Evolutionary conservation across 2,113 vertebrate species (phyloP).

Genomic region (Asarcornis scutulata): DNA sequence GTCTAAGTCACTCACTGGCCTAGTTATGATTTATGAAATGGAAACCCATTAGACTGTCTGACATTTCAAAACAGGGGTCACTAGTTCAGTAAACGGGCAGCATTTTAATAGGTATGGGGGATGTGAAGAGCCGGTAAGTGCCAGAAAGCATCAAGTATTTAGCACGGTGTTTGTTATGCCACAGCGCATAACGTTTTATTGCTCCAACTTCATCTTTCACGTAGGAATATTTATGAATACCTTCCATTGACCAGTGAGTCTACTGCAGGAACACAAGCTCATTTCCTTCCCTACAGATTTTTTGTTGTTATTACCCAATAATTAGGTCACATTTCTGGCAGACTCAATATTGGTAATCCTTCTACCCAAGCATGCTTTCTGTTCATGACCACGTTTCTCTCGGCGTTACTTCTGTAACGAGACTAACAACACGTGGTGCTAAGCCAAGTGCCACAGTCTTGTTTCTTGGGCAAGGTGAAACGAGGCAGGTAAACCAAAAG

Average conservation of each 20-base stretch:
- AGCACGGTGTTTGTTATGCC: fast-evolving
- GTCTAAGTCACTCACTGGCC: neutral
- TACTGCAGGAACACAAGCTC: neutral
- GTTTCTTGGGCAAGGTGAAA: neutral
- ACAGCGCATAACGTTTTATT: neutral
- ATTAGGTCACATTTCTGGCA: neutral
- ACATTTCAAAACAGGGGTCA: neutral
- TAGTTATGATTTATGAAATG: neutral
- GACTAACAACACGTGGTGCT: fast-evolving
- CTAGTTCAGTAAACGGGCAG: neutral
- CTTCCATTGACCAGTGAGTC: neutral
- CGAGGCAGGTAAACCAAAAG: neutral
- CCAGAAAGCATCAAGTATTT: neutral
- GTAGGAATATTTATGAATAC: neutral
- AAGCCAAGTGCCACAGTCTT: neutral
- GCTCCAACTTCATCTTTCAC: neutral
- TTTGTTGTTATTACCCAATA: neutral
- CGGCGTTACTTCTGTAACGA: neutral
- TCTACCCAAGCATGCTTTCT: neutral
- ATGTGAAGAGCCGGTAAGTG: neutral
- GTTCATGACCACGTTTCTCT: neutral
- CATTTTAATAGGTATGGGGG: neutral
- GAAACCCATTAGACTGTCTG: neutral
- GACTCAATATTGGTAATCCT: neutral
- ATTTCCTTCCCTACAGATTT: neutral